Percentiles rank a stretch among this genome's conserved stretches.
Conservation (phyloP, 2,797 vertebrate genomes). For the Gobionotothen gibberifrons region DNA sequence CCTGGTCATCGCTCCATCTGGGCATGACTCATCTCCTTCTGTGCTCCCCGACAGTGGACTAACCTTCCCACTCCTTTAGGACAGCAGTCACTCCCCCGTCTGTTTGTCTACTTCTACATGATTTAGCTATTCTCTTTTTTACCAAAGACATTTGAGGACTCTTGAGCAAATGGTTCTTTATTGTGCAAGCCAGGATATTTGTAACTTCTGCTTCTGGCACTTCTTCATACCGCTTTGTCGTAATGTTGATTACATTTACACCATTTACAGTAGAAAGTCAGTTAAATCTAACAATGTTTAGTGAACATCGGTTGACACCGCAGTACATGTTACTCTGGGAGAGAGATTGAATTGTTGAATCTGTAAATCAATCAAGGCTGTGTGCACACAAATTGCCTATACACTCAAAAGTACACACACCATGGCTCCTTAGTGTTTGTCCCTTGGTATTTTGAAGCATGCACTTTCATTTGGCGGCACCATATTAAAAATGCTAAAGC, state of each 20-base stretch:
- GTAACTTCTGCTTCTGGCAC: neutral
- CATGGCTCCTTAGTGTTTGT: neutral
- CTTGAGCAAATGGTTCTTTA: neutral
- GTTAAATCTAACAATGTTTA: neutral
- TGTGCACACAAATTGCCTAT: neutral
- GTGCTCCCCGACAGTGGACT: conserved; percentile 40
- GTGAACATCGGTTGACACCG: neutral
- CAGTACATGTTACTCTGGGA: neutral
- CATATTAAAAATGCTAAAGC: neutral
- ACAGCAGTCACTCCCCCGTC: conserved; percentile 18
- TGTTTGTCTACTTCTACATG: neutral
- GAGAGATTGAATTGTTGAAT: conserved; percentile 10
- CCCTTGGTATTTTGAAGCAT: neutral
- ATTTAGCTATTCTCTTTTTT: conserved; percentile 7
- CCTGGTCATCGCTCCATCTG: conserved; percentile 69
- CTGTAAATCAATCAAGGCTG: conserved; percentile 3
- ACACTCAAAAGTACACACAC: neutral
- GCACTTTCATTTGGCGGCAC: neutral
- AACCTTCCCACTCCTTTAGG: conserved; percentile 50
- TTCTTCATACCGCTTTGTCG: neutral
- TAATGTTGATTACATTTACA: neutral
- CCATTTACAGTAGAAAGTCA: neutral
- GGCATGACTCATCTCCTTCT: conserved; percentile 60
- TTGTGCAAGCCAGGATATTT: neutral
- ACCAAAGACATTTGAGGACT: neutral